phyloP scores from a whole-genome alignment of 2,797 vertebrate species.

The Anolis apletophallus region DNA sequence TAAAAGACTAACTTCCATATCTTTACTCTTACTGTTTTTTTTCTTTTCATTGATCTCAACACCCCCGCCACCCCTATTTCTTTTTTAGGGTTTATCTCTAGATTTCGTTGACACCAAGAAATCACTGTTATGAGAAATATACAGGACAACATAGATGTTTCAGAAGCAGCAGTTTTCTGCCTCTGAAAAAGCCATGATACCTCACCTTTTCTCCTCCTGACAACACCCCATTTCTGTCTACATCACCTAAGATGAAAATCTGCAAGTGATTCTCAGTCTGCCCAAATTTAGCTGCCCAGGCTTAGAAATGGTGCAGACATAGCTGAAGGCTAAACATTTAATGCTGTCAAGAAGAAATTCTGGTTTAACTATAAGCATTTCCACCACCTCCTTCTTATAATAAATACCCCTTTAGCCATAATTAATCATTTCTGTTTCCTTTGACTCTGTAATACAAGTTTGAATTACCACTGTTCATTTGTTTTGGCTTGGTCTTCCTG shows the following conservation, averaged over 20 bases:
- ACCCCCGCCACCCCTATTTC: no score
- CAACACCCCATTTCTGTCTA: background rate
- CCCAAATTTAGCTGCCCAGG: background rate
- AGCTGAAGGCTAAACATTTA: background rate
- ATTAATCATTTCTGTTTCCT: conserved; percentile 14
- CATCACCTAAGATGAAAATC: background rate
- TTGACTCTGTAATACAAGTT: background rate
- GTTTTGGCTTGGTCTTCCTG: background rate
- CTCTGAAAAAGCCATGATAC: background rate
- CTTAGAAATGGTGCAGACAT: background rate
- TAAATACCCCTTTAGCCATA: background rate
- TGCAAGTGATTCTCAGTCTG: background rate
- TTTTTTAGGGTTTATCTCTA: background rate
- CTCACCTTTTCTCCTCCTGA: background rate
- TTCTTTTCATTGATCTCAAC: background rate
- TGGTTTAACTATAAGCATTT: background rate
- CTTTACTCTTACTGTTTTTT: background rate
- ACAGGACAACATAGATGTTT: background rate
- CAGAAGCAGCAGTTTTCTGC: background rate
- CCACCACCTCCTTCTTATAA: background rate
- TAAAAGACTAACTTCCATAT: background rate
- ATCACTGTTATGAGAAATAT: background rate
- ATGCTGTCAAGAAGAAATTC: background rate
- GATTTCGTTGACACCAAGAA: background rate
- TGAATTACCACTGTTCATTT: background rate